Conservation (phyloP, 1,140 invertebrate genomes). For the Gryon sp. region DNA sequence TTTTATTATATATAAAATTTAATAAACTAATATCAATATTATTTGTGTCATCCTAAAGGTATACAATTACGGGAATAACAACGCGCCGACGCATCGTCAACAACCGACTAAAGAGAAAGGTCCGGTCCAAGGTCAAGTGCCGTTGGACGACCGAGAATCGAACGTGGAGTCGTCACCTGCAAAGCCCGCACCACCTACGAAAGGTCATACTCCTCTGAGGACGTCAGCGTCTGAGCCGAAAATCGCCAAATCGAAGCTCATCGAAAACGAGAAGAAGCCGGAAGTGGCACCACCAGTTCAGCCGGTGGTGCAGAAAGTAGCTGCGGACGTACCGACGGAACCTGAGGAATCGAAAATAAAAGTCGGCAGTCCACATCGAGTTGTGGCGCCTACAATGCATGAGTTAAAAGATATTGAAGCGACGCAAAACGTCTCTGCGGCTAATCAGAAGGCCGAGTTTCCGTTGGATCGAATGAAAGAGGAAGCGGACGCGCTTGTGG, state of each 20-base stretch:
- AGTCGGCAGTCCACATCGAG: constrained; percentile 16
- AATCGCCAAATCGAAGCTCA: constrained; percentile 19
- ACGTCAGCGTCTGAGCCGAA: constrained; percentile 51
- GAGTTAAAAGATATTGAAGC: constrained; percentile 33
- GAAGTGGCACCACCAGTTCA: not conserved
- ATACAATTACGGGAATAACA: constrained; percentile 26
- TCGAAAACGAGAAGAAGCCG: constrained; percentile 14
- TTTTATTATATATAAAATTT: no score
- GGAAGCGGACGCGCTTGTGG: constrained; percentile 86
- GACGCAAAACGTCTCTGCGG: not conserved
- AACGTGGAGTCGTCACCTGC: constrained; percentile 56
- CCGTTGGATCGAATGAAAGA: constrained; percentile 84
- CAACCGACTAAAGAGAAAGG: constrained; percentile 65
- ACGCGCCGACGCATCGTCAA: constrained; percentile 61
- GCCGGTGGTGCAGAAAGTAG: not conserved
- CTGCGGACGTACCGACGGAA: not conserved
- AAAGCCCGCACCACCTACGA: constrained; percentile 16
- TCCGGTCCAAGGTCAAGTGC: constrained; percentile 46
- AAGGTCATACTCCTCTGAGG: constrained; percentile 43
- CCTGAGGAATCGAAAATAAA: constrained; percentile 14
- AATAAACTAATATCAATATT: no score
- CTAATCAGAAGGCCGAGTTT: constrained; percentile 74
- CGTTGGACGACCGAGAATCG: constrained; percentile 64
- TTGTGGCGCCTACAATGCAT: constrained; percentile 19
- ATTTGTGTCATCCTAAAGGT: no score